Base-by-base conservation (phyloP, 2,113 vertebrate species). In the Scomber colias region DNA sequence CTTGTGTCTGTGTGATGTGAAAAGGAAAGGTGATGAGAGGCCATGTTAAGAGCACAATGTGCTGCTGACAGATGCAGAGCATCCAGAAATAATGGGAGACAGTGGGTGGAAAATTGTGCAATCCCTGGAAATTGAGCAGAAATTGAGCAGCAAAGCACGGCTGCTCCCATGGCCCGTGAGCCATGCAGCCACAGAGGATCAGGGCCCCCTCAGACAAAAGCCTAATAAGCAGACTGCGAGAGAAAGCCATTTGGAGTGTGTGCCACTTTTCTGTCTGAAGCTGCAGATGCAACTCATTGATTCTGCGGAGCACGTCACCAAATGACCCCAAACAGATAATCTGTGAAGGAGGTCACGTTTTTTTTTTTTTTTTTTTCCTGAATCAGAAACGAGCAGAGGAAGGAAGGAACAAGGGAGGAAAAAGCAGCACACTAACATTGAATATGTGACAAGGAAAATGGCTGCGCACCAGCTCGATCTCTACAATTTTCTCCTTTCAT, bases 401-500 rank as follows among this genome's bases (percentile, higher is more conserved):
- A 86, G 86, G 79, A 88, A 78, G 78, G 53, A 83, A 74, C 72
- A 70, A 80, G 64, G 49, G 63, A 84, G 78, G 72, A 89, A 70
- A 82, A 74, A 62, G 85, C 68, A 71, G 51, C 73, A 71, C 56
- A 50, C 79, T 85, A 87, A 87, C 77, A 83, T 87, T 85, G 84
- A 89, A 87, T 72, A 74, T 81, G 60, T 11, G 46, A 78, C 75
- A 63, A 83, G 77, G 77, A 89, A 91, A 88, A 92, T 91, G 82
- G 84, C 84, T 71, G 80, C 17, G 61, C 16, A 74, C 75, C 82
- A 78, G 82, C 92, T 89, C 82, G 75, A 84, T 87, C 87, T 72
- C 88, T 83, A 91, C 90, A 88, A 88, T 91, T 90, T 92, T 86
- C 84, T 84, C 89, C 71, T 90, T 90, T 92, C 94, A 95, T 94